Conservation (phyloP, 2,113 vertebrate species). For the Cyphomyrus plagiostoma region DNA sequence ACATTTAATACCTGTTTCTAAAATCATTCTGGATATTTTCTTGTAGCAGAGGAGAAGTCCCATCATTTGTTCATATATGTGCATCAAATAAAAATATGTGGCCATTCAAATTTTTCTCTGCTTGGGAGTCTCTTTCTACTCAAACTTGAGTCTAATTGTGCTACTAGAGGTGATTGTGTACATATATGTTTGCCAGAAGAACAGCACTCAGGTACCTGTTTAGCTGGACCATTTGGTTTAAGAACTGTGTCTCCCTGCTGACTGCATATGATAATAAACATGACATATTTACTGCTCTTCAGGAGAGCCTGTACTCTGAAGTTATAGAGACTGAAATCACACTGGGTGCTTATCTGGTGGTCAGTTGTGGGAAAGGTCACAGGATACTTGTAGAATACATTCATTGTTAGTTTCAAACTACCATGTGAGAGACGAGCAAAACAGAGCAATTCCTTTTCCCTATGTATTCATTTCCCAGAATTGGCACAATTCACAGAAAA, state of each 20-base stretch:
- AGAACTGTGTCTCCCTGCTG: neutral
- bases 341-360: neutral
- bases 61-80: neutral
- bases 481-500: neutral
- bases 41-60: neutral
- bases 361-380: neutral
- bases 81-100: neutral
- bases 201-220: neutral
- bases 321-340: neutral
- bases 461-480: slow-evolving; percentile 13
- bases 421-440: neutral
- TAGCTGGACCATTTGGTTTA: neutral
- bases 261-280: neutral
- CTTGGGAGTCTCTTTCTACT: neutral
- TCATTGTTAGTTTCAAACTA: neutral
- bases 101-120: neutral
- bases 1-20: neutral
- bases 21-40: neutral
- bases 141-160: neutral
- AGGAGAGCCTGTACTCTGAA: neutral
- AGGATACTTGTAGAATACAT: neutral
- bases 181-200: neutral
- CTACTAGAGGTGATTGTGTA: neutral
- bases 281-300: neutral
- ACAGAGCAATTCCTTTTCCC: neutral